A percentile compares a stretch with the other conserved stretches of the same genome.
These are phyloP conservation scores for Oophaga pumilio DNA, from an alignment of 2,113 vertebrate genomes.

Conservation along the genomic window DNA sequence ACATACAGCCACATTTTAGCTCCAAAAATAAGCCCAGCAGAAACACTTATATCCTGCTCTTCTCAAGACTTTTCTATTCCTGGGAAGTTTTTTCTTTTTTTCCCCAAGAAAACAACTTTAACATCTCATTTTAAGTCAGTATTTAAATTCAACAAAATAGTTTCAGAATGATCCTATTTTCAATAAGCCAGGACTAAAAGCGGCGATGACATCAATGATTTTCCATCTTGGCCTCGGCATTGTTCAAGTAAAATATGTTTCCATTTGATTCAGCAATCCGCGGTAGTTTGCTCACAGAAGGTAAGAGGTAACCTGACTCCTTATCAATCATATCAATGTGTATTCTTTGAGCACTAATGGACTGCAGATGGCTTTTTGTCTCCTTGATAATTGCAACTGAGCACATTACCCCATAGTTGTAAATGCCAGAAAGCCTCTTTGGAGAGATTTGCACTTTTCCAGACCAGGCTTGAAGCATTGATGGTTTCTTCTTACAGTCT, in stretches of 20 bases:
- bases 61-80: background rate
- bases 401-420: conserved; percentile 67
- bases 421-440: conserved; percentile 67
- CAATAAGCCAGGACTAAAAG: background rate
- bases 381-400: conserved; percentile 65
- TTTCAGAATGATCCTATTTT: conserved; percentile 1
- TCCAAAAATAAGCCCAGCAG: background rate
- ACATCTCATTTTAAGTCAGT: background rate
- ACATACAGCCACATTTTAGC: too few species aligned
- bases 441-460: conserved; percentile 65
- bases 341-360: conserved; percentile 64
- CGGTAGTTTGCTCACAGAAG: conserved; percentile 59
- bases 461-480: conserved; percentile 62
- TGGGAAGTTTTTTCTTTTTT: background rate
- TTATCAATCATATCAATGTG: conserved; percentile 65
- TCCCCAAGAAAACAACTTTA: background rate
- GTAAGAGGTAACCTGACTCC: conserved; percentile 64
- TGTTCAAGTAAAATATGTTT: conserved; percentile 23
- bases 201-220: conserved; percentile 17
- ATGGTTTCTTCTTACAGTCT: conserved; percentile 68
- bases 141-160: background rate
- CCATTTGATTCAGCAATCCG: conserved; percentile 34
- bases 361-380: conserved; percentile 66
- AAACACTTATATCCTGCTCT: conserved; percentile 1
- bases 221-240: background rate